Percentiles rank a stretch among this genome's conserved stretches.
Conservation (phyloP, 2,113 vertebrate genomes). For the Nothoprocta pentlandii region DNA sequence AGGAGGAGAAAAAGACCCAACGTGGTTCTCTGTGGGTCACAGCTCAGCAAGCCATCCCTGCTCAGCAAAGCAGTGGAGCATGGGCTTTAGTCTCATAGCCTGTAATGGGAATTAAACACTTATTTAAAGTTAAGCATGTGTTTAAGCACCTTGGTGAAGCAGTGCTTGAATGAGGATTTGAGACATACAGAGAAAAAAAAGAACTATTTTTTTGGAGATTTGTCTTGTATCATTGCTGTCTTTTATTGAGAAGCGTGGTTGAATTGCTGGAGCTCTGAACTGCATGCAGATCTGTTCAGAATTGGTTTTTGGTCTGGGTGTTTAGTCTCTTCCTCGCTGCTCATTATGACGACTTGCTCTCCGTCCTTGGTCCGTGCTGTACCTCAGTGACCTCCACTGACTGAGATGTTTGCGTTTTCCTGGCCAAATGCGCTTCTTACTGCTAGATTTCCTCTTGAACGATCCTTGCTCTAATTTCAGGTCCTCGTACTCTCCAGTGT, state of each 20-base stretch:
- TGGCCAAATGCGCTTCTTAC: fast-evolving
- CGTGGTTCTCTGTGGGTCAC: neutral
- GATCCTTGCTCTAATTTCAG: neutral
- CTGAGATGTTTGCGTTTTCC: neutral
- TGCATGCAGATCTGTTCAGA: neutral
- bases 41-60: neutral
- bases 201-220: neutral
- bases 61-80: neutral
- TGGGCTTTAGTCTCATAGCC: neutral
- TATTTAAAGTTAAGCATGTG: neutral
- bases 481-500: fast-evolving
- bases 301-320: neutral
- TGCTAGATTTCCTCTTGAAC: neutral
- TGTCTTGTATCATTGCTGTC: neutral
- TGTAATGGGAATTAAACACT: conserved; percentile 29
- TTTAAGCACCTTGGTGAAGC: conserved; percentile 11
- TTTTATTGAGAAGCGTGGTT: neutral
- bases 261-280: neutral
- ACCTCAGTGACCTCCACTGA: neutral
- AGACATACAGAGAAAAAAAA: neutral
- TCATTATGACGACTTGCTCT: neutral
- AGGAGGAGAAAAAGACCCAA: neutral
- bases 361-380: neutral
- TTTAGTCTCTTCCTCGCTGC: neutral
- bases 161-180: neutral